Evolutionary conservation across 2,888 invertebrate species (phyloP).

Genomic region (Torymus tubicola): DNA sequence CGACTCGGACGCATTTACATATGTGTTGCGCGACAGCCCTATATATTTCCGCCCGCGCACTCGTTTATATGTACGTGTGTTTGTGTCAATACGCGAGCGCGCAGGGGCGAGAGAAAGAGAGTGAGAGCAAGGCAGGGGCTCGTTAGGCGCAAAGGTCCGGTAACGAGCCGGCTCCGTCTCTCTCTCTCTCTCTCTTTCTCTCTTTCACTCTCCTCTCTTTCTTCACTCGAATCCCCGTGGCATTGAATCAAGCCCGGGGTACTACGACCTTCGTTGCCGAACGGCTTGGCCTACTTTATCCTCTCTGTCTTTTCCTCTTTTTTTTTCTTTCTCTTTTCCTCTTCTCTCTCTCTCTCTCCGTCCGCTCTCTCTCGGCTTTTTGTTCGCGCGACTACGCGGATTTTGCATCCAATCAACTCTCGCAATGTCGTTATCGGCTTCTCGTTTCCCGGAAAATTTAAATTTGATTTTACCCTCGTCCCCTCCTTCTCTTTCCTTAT

Average conservation of each 20-base stretch:
- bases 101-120: conserved; percentile 41
- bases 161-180: conserved; percentile 61
- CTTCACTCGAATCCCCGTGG: conserved; percentile 50
- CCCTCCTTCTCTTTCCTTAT: conserved; percentile 48
- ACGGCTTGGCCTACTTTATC: conserved; percentile 55
- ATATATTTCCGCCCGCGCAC: too few relatives aligned
- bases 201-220: conserved; percentile 57
- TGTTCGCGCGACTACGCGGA: conserved; percentile 38
- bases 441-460: conserved; percentile 48
- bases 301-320: background rate
- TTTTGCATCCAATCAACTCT: conserved; percentile 56
- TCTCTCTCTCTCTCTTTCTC: conserved; percentile 53
- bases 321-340: background rate
- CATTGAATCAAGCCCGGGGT: conserved; percentile 46
- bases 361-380: background rate
- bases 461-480: conserved; percentile 33
- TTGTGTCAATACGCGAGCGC: conserved; percentile 54
- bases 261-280: conserved; percentile 54
- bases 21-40: background rate
- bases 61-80: conserved; percentile 51
- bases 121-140: conserved; percentile 26
- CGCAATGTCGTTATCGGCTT: conserved; percentile 55
- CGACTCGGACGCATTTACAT: conserved; percentile 3
- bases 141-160: conserved; percentile 61
- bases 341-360: conserved; percentile 14